Conservation (phyloP, 2,113 vertebrate genomes). For the Alouatta palliata region DNA sequence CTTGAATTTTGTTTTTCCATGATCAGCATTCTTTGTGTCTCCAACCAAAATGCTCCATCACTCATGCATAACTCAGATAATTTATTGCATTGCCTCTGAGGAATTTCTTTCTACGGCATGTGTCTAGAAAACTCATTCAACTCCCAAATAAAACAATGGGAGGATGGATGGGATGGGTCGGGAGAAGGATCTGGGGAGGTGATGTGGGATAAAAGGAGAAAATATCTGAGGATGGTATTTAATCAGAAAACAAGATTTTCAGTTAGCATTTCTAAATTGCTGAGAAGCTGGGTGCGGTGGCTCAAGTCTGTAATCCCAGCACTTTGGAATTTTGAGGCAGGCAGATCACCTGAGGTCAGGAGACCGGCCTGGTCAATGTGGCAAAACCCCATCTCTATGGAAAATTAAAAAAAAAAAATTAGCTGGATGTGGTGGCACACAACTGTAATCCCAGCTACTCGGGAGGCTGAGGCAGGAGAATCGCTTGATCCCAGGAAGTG, state of each 20-base stretch:
- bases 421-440: too few relatives aligned
- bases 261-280: too few relatives aligned
- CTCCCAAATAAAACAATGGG: conserved; percentile 69
- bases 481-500: too few relatives aligned
- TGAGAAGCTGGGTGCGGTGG: too few relatives aligned
- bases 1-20: conserved; percentile 71
- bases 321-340: too few relatives aligned
- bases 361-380: too few relatives aligned
- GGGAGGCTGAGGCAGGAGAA: too few relatives aligned
- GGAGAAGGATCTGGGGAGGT: neutral
- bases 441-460: too few relatives aligned
- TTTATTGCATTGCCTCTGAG: conserved; percentile 65
- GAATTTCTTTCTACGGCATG: conserved; percentile 66
- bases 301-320: too few relatives aligned
- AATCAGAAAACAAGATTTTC: conserved; percentile 48
- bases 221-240: conserved; percentile 37
- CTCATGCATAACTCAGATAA: conserved; percentile 75
- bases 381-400: too few relatives aligned
- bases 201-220: neutral
- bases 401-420: too few relatives aligned
- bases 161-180: neutral
- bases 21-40: conserved; percentile 75
- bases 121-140: conserved; percentile 68
- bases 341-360: too few relatives aligned
- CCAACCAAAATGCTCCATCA: conserved; percentile 76